These are phyloP conservation scores for Allolobophora icterica DNA, from an alignment of 2,888 invertebrate species.

Conservation along the genomic window DNA sequence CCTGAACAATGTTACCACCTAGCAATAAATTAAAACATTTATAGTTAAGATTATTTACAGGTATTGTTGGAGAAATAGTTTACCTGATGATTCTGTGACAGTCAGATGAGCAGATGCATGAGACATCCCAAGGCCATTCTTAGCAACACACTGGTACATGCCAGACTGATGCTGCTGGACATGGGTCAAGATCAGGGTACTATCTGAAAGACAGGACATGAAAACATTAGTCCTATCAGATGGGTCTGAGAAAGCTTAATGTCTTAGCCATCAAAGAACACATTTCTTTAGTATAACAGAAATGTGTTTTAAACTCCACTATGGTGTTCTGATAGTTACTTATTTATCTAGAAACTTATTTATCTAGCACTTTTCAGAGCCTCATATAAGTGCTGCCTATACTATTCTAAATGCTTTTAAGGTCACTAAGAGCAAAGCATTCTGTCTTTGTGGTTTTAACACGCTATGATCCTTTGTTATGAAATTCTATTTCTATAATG, in stretches of 20 bases:
- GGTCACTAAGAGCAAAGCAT: no score
- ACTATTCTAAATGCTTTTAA: no score
- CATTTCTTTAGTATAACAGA: neutral
- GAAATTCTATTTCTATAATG: neutral
- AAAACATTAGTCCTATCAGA: neutral
- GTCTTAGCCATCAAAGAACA: no score
- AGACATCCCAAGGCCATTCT: constrained; percentile 33
- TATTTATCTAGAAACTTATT: no score
- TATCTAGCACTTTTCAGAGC: no score
- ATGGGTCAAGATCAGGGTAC: constrained; percentile 33
- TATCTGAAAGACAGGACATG: constrained; percentile 30
- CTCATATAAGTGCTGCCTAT: no score
- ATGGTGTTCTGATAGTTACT: no score
- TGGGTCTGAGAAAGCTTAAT: no score
- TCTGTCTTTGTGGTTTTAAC: no score
- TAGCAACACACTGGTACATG: constrained; percentile 38
- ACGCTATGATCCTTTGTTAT: neutral
- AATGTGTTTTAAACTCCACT: neutral
- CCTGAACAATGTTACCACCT: neutral
- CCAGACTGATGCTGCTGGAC: constrained; percentile 28
- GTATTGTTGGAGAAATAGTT: neutral
- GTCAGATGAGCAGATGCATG: constrained; percentile 28
- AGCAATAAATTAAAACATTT: neutral
- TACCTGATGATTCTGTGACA: neutral
- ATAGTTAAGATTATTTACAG: neutral